Percentiles rank a stretch among this genome's conserved stretches.
Evolutionary conservation across 2,888 invertebrate genomes (phyloP).

Genomic region (Nomada hirtipes): DNA sequence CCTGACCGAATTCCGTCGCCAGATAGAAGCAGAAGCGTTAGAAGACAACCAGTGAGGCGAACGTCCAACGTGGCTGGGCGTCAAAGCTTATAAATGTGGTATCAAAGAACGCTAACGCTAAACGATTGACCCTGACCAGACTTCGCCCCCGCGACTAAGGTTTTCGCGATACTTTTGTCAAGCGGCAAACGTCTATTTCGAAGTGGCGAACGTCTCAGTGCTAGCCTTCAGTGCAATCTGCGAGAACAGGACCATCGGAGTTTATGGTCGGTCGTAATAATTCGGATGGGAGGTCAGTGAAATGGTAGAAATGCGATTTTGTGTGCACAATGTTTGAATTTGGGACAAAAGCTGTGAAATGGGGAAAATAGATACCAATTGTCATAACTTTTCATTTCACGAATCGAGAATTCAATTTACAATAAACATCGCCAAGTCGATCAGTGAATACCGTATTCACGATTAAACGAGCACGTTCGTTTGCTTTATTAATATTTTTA

Average conservation of each 20-base stretch:
- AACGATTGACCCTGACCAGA: constrained; percentile 61
- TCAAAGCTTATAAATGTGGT: constrained; percentile 58
- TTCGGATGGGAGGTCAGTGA: too few species aligned
- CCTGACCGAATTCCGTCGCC: constrained; percentile 64
- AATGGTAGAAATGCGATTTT: too few species aligned
- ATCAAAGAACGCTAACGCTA: constrained; percentile 44
- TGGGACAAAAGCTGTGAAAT: too few species aligned
- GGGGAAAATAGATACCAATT: too few species aligned
- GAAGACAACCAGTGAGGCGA: constrained; percentile 36
- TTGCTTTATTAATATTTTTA: not conserved
- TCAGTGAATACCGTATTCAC: not conserved
- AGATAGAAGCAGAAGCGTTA: constrained; percentile 19
- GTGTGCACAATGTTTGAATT: too few species aligned
- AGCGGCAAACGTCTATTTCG: not conserved
- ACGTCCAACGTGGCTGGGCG: constrained; percentile 45
- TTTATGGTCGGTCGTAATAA: too few species aligned
- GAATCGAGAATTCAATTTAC: not conserved
- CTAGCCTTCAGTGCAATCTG: too few species aligned
- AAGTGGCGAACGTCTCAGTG: not conserved
- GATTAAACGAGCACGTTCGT: too few species aligned
- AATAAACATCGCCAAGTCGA: not conserved
- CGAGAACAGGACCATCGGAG: too few species aligned
- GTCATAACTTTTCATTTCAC: too few species aligned
- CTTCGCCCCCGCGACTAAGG: constrained; percentile 1
- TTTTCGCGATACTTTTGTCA: not conserved